phyloP scores from a whole-genome alignment of 2,797 vertebrate genomes.

The Cynopterus sphinx region DNA sequence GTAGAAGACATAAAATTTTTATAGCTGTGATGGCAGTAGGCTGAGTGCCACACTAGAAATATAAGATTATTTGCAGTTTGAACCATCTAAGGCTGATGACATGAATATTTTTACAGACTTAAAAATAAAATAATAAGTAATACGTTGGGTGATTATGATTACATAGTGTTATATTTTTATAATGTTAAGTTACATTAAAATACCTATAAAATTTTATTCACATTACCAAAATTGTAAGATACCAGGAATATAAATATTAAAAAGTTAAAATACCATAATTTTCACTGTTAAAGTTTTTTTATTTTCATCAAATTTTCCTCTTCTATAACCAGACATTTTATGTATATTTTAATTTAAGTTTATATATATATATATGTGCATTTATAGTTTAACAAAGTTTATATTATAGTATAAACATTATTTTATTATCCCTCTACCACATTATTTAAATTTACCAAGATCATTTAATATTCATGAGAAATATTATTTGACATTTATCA shows the following conservation, averaged over 20 bases:
- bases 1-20: conserved; percentile 48
- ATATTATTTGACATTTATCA: not conserved
- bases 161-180: not conserved
- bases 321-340: not conserved
- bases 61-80: not conserved
- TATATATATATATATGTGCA: not conserved
- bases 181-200: not conserved
- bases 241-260: not conserved
- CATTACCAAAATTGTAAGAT: not conserved
- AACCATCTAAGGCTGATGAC: conserved; percentile 46
- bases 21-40: not conserved
- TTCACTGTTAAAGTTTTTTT: not conserved
- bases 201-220: not conserved
- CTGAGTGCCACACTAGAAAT: not conserved
- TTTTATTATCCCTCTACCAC: not conserved
- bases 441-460: not conserved
- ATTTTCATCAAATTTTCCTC: not conserved
- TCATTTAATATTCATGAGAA: conserved; percentile 12
- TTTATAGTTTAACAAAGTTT: conserved; percentile 3
- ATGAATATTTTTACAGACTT: not conserved
- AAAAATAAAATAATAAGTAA: not conserved
- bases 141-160: not conserved
- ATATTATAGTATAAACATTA: not conserved
- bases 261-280: not conserved
- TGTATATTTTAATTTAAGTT: not conserved